Conservation (phyloP, 2,113 vertebrate genomes). For the Eupsittula cactorum region DNA sequence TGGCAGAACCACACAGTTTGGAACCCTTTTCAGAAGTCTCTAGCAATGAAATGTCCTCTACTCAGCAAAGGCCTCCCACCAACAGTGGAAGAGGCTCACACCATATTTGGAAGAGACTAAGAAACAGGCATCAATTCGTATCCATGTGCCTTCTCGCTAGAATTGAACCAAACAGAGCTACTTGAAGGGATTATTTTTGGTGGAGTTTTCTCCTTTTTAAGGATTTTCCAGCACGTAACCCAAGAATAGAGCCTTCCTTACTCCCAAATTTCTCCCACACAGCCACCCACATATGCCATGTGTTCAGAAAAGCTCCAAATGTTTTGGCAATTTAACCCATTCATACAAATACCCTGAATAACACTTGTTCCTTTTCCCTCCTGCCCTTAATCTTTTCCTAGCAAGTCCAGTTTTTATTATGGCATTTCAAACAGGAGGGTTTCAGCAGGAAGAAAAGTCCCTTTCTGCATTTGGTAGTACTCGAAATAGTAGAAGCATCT, state of each 20-base stretch:
- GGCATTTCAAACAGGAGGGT: not conserved
- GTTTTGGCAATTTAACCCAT: slow-evolving; percentile 27
- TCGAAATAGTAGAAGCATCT: not conserved
- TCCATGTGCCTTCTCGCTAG: not conserved
- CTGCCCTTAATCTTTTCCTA: not conserved
- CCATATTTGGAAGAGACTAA: not conserved
- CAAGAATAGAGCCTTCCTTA: slow-evolving; percentile 28
- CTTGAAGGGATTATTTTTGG: slow-evolving; percentile 13
- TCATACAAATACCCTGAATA: not conserved
- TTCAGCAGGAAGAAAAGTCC: not conserved
- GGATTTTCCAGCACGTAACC: not conserved
- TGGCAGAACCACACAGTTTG: too few species aligned
- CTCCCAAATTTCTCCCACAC: slow-evolving; percentile 46
- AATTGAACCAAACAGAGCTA: not conserved
- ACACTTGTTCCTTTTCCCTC: not conserved
- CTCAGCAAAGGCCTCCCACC: not conserved
- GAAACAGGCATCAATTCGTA: not conserved
- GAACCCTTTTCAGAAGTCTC: not conserved
- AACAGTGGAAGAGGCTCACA: not conserved
- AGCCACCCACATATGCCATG: slow-evolving; percentile 17
- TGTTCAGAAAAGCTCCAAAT: slow-evolving; percentile 20
- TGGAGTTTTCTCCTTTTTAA: slow-evolving; percentile 1
- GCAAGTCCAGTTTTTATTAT: not conserved
- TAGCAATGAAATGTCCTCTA: not conserved
- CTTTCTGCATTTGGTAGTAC: not conserved